phyloP scores from a whole-genome alignment of 23 tunicate species.

The Ciona savignyi region DNA sequence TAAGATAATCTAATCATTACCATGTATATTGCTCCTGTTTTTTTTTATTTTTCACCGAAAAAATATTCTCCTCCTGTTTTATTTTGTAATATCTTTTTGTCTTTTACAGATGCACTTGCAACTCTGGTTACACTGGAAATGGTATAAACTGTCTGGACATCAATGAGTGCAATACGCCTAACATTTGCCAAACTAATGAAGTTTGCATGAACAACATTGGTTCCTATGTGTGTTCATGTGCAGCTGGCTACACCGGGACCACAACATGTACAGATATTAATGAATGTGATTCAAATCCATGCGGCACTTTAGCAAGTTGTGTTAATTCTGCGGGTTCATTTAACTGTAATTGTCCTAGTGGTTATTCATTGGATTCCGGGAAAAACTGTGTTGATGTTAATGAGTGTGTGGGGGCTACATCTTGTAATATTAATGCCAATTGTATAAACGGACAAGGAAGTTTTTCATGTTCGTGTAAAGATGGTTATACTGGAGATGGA shows the following conservation, averaged over 20 bases:
- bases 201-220: conserved; percentile 15
- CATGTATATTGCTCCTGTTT: too few species aligned
- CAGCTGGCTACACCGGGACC: conserved; percentile 10
- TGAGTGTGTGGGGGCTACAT: conserved; percentile 19
- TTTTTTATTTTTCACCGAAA: too few species aligned
- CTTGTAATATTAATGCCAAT: conserved; percentile 7
- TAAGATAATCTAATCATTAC: too few species aligned
- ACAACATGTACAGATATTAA: conserved; percentile 15
- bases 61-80: too few species aligned
- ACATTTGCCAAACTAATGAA: conserved; percentile 15
- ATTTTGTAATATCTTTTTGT: background rate
- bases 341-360: conserved; percentile 14
- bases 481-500: conserved; percentile 15
- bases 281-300: conserved; percentile 19
- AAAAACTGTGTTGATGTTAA: conserved; percentile 13
- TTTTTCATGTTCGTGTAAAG: conserved; percentile 7
- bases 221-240: background rate
- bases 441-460: conserved; percentile 19
- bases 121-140: conserved; percentile 30
- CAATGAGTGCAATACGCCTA: conserved; percentile 24
- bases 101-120: conserved; percentile 19
- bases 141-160: conserved; percentile 33
- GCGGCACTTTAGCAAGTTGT: conserved; percentile 17
- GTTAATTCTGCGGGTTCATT: conserved; percentile 18
- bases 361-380: conserved; percentile 6